These are phyloP conservation scores for Epizoanthus rinbou DNA, from an alignment of 92 coral and sea anemone species.

Conservation along the genomic window DNA sequence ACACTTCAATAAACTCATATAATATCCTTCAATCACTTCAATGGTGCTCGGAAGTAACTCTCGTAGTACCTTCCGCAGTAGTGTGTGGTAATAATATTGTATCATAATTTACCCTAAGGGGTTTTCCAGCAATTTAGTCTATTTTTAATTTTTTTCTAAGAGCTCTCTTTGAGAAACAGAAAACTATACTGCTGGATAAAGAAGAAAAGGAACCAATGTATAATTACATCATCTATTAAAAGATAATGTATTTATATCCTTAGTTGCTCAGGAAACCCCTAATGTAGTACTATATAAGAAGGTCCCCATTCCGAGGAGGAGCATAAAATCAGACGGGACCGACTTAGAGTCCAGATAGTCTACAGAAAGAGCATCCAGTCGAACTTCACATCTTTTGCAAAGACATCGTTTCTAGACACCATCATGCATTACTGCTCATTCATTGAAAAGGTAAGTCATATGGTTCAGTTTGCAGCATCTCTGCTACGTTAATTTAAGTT, in stretches of 20 bases:
- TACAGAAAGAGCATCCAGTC: conserved; percentile 4
- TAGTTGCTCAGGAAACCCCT: conserved; percentile 7
- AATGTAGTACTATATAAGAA: conserved; percentile 7
- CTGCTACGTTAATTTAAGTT: neutral
- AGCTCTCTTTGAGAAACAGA: neutral
- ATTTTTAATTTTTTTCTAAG: conserved; percentile 11
- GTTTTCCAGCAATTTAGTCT: conserved; percentile 14
- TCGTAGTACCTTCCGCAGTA: conserved; percentile 10
- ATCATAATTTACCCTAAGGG: neutral
- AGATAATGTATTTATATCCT: conserved; percentile 5
- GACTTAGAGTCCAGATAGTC: neutral
- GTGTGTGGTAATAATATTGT: conserved; percentile 23
- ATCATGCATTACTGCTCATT: neutral
- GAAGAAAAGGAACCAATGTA: neutral
- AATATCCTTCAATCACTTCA: neutral
- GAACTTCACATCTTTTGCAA: conserved; percentile 12
- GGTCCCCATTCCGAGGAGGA: conserved; percentile 22
- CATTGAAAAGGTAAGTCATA: conserved; percentile 5
- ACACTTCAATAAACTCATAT: conserved; percentile 21
- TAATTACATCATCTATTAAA: conserved; percentile 11
- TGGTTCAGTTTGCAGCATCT: neutral
- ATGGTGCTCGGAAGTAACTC: conserved; percentile 3
- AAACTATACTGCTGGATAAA: conserved; percentile 17
- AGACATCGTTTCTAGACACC: neutral
- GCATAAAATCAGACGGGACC: conserved; percentile 7